phyloP scores from a whole-genome alignment of 2,113 vertebrate species.

The Acrocephalus arundinaceus region DNA sequence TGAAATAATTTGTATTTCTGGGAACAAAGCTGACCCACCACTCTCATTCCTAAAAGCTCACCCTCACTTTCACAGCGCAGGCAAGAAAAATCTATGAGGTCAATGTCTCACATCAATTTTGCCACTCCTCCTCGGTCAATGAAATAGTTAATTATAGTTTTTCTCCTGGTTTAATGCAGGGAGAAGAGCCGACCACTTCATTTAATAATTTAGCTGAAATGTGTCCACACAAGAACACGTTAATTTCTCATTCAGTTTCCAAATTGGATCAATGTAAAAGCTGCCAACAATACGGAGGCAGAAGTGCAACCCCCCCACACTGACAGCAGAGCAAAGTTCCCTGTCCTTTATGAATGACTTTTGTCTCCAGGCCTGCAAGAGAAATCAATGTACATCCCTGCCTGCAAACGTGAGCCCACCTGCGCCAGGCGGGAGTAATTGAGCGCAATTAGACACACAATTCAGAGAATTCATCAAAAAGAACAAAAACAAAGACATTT shows the following conservation, averaged over 20 bases:
- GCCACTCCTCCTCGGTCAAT: conserved; percentile 37
- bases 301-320: neutral
- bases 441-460: conserved; percentile 67
- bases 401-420: conserved; percentile 66
- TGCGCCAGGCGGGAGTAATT: conserved; percentile 49
- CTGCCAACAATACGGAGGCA: conserved; percentile 44
- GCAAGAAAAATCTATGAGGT: neutral
- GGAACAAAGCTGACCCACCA: neutral
- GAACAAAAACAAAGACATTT: conserved; percentile 34
- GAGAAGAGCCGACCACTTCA: conserved; percentile 51
- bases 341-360: conserved; percentile 60
- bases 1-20: neutral
- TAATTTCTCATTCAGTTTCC: conserved; percentile 68
- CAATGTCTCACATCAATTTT: conserved; percentile 4
- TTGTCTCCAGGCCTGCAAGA: conserved; percentile 63
- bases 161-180: conserved; percentile 57
- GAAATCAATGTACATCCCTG: conserved; percentile 67
- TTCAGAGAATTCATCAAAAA: conserved; percentile 53
- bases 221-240: conserved; percentile 33
- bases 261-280: conserved; percentile 60
- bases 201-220: conserved; percentile 69
- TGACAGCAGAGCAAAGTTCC: conserved; percentile 59
- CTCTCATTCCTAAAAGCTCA: neutral
- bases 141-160: conserved; percentile 69
- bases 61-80: neutral